Evolutionary conservation across 1,140 invertebrate species (phyloP), one percentile per base, ranked within the genome.

Genomic region (Nasonia giraulti): DNA sequence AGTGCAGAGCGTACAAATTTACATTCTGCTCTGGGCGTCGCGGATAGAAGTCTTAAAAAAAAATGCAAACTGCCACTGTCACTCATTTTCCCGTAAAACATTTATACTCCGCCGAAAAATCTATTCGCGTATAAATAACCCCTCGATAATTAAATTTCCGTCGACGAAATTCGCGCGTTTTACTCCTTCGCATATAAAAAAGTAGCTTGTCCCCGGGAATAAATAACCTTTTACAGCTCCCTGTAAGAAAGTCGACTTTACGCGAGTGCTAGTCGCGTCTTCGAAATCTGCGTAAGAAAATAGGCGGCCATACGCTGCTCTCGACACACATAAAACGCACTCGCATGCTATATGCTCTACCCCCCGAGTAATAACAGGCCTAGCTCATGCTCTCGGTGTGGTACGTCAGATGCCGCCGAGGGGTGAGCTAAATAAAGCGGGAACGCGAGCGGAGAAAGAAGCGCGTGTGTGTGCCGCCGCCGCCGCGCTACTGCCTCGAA

Each of bases 391-490:
- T 62, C 55, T 62, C 20, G 17, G 78, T 69, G 78, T 69, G 12
- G 37, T 80, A 69, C 33, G n/a, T 44, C 78, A 44, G 68, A 50
- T 81, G 80, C 50, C 69, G 69, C 2, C 17, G 37, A 81, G 40
- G 80, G 80, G 80, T 73, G 80, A 68, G n/a, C 44, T 81, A 81
- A 47, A 81, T 81, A 73, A 81, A 81, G 40, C 27, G 17, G 68
- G 55, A 17, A 6, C 17, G 14, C 12, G 17, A 55, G 50, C 14
- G 50, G 27, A 37, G 23, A 12, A 44, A 23, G 40, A 27, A 55
- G 3, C 27, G 80, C 68, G 4, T 81, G 71, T 73, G 71, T 73
- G 20, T 6, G 27, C 40, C 4, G 33, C 27, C 27, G 27, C 27
- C 27, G 27, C 27, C 27, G 27, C 27, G 27, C 27, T 27, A 27